phyloP scores from a whole-genome alignment of 2,113 vertebrate genomes.

The Xerus inauris region DNA sequence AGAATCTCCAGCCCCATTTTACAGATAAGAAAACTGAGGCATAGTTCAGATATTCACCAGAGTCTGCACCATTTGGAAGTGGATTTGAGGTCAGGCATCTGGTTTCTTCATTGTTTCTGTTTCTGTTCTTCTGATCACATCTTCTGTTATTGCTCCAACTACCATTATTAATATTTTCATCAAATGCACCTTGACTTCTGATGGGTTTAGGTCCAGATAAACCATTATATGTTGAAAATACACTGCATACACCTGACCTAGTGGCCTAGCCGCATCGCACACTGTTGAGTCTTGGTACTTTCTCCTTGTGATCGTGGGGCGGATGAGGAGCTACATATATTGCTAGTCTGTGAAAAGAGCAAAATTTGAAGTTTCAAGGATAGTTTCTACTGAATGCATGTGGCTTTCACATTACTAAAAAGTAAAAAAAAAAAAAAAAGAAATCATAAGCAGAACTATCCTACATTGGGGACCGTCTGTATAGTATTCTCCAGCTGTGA shows the following conservation, averaged over 20 bases:
- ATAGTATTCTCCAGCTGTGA: neutral
- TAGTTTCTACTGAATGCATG: neutral
- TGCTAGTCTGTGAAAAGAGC: neutral
- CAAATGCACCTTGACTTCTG: neutral
- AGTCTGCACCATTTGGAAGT: neutral
- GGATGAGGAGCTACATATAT: no score
- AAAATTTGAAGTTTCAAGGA: neutral
- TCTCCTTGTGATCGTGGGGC: neutral
- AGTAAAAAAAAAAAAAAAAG: neutral
- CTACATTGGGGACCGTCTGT: neutral
- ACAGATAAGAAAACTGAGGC: neutral
- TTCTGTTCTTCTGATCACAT: neutral
- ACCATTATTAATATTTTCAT: neutral
- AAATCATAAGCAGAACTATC: neutral
- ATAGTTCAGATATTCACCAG: neutral
- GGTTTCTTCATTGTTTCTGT: neutral
- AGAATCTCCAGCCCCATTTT: neutral
- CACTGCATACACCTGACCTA: no score
- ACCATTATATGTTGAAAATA: neutral
- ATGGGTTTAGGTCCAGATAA: neutral
- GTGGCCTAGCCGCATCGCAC: neutral
- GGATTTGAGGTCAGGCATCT: neutral
- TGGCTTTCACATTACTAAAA: neutral
- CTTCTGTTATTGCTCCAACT: neutral
- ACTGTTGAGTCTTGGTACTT: neutral